Evolutionary conservation across 2,888 invertebrate genomes (phyloP), one percentile per base, ranked within the genome.

Genomic region (Eupeodes latifasciatus): DNA sequence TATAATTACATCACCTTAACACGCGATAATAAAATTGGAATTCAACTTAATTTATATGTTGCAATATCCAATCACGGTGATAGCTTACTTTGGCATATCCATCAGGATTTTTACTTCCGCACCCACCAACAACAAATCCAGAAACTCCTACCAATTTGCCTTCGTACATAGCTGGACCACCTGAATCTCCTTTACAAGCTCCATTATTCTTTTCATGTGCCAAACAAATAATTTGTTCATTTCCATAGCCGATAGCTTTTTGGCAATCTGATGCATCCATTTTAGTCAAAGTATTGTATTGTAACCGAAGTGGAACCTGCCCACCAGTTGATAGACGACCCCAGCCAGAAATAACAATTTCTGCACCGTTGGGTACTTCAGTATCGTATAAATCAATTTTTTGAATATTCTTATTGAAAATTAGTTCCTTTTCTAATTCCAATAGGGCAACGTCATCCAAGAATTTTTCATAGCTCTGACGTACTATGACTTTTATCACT

Each of bases 51-150:
- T 10, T 47, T 34, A 89, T 89, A 59, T 90, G 82, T 16, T 6
- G 40, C 19, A 86, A 61, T 44, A 93, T 92, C 93, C 93, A 93
- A 5, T 89, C 27, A 2, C 62, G 16, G 27, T 92, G 93, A 89
- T 90, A 91, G 5, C 90, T 81, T 14, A 91, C 89, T 34, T 91
- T 92, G 6, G 89, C 90, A 66, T 91, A 90, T 0, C 93, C 89
- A 89, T 93, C 93, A 11, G 93, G 93, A 51, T 89, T 91, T 6
- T 84, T 72, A 59, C 91, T 92, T 71, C 92, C 93, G 71, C 93
- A 92, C 81, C 91, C 90, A 0, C 69, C 75, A 80, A 92, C 91
- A 81, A 93, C 93, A 51, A 90, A 90, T 51, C 90, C 92, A 5
- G 91, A 91, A 11, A 92, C 66, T 40, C 91, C 93, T 2, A 92